These are phyloP conservation scores for Anthopleura xanthogrammica DNA, from an alignment of 92 coral and sea anemone genomes.

Conservation along the genomic window DNA sequence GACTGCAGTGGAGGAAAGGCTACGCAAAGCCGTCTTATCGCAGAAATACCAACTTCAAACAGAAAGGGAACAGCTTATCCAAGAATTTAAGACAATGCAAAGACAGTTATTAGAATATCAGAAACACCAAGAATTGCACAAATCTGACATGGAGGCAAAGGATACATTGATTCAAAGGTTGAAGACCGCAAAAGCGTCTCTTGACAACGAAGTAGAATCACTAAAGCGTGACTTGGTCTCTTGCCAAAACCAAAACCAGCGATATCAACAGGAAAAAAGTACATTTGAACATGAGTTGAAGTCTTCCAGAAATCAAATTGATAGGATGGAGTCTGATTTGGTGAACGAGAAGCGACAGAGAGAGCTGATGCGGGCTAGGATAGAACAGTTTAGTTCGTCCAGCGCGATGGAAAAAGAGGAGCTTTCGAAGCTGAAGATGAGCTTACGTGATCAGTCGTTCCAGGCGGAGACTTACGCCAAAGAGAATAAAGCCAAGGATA, in stretches of 20 bases:
- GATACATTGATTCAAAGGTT: conserved; percentile 83
- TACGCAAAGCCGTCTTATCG: conserved; percentile 85
- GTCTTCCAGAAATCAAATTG: conserved; percentile 66
- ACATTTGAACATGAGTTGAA: conserved; percentile 64
- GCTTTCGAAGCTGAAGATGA: conserved; percentile 65
- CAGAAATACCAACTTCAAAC: conserved; percentile 81
- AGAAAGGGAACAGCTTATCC: conserved; percentile 82
- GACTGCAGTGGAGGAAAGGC: conserved; percentile 85
- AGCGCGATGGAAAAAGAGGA: conserved; percentile 68
- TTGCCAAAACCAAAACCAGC: conserved; percentile 70
- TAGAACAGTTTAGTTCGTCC: conserved; percentile 69
- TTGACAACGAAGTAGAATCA: conserved; percentile 87
- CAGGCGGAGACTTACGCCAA: conserved; percentile 56
- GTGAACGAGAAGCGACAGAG: conserved; percentile 86
- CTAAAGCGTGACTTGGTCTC: conserved; percentile 76
- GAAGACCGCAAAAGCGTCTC: conserved; percentile 85
- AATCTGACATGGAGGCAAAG: conserved; percentile 80
- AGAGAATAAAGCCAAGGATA: conserved; percentile 75
- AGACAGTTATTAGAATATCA: conserved; percentile 84
- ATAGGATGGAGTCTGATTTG: conserved; percentile 84
- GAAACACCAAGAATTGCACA: conserved; percentile 79
- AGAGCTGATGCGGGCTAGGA: conserved; percentile 47
- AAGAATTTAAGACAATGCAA: conserved; percentile 86
- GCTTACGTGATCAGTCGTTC: conserved; percentile 76
- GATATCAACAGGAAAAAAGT: conserved; percentile 70